Evolutionary conservation across 2,113 vertebrate species (phyloP).

Genomic region (Spizaetus ornatus): DNA sequence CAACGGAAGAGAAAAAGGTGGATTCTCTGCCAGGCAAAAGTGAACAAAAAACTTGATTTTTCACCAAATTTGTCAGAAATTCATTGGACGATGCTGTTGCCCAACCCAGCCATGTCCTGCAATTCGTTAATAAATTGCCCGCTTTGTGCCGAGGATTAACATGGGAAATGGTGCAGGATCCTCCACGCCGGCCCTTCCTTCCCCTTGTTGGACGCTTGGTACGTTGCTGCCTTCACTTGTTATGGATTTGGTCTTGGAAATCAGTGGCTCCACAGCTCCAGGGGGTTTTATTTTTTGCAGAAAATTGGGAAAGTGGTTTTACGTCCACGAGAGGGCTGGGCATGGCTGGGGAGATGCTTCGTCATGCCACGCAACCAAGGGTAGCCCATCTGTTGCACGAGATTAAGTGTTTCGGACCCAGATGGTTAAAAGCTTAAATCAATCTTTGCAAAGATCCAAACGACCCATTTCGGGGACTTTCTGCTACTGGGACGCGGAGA

Average conservation of each 20-base stretch:
- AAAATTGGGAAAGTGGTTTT: neutral
- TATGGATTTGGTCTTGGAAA: neutral
- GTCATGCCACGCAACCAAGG: neutral
- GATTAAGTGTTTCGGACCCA: neutral
- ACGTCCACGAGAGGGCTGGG: accelerated
- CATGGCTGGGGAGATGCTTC: neutral
- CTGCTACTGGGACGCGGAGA: neutral
- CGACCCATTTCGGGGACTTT: slow-evolving; percentile 37
- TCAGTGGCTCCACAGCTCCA: accelerated
- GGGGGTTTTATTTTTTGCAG: accelerated
- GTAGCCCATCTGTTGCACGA: neutral
- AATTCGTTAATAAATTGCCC: neutral
- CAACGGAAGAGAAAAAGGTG: neutral
- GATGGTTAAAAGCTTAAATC: neutral
- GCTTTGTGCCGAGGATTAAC: accelerated
- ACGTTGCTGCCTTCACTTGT: accelerated
- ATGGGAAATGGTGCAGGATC: accelerated
- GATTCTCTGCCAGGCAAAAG: accelerated
- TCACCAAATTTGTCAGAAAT: accelerated
- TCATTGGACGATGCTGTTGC: accelerated
- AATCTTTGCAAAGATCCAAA: neutral
- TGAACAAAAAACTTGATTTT: neutral
- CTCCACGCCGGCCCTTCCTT: neutral
- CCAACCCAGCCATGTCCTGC: accelerated
- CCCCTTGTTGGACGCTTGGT: neutral